Evolutionary conservation across 2,113 vertebrate genomes (phyloP).

Genomic region (Triplophysa tibetana): DNA sequence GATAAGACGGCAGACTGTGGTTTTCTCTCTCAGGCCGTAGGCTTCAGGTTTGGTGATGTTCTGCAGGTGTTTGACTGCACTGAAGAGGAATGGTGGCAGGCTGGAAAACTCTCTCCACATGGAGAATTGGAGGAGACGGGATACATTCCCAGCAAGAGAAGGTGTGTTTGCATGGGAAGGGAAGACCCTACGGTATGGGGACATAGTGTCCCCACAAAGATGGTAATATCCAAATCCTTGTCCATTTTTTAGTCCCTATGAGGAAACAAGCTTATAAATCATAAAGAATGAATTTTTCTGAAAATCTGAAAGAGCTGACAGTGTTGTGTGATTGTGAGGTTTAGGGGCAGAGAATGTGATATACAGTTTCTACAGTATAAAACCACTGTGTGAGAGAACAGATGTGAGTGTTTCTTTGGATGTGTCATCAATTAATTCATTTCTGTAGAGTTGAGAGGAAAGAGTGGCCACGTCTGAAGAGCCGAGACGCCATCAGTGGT

Average conservation of each 20-base stretch:
- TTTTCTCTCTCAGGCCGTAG: slow-evolving; percentile 85
- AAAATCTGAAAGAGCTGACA: too few species aligned
- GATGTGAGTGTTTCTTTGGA: too few species aligned
- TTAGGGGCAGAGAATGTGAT: too few species aligned
- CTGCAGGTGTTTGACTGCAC: slow-evolving; percentile 84
- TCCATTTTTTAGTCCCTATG: too few species aligned
- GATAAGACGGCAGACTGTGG: slow-evolving; percentile 87
- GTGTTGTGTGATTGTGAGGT: too few species aligned
- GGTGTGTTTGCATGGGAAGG: slow-evolving; percentile 61
- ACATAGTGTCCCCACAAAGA: too few species aligned
- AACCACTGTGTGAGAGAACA: too few species aligned
- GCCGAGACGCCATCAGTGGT: neutral
- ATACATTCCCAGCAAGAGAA: slow-evolving; percentile 87
- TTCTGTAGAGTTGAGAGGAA: slow-evolving; percentile 23
- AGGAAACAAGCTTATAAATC: too few species aligned
- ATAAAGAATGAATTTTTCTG: too few species aligned
- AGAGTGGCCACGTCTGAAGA: slow-evolving; percentile 4
- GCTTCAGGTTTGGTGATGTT: slow-evolving; percentile 87
- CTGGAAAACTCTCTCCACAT: slow-evolving; percentile 79
- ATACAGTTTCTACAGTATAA: too few species aligned
- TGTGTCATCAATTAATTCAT: neutral
- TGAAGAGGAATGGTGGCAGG: slow-evolving; percentile 93
- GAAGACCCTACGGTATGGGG: too few species aligned
- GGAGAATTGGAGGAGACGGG: slow-evolving; percentile 83
- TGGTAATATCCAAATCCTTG: too few species aligned